Evolutionary conservation across 1,140 invertebrate genomes (phyloP).

Genomic region (Papilio polytes): DNA sequence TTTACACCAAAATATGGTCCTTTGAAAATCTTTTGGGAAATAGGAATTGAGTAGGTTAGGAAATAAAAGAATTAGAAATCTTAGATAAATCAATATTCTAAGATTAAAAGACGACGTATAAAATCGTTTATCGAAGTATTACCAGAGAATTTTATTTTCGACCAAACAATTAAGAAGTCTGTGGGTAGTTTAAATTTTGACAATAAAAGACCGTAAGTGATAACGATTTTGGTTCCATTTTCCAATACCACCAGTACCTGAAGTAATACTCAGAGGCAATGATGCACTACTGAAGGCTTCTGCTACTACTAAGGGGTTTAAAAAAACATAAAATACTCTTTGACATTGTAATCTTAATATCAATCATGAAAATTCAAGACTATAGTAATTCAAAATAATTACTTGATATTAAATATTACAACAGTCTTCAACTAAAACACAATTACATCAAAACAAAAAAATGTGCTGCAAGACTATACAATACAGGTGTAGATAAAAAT

Average conservation of each 20-base stretch:
- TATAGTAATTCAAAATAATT: background rate
- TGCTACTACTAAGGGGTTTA: slow-evolving; percentile 58
- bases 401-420: background rate
- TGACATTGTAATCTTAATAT: background rate
- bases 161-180: background rate
- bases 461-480: slow-evolving; percentile 53
- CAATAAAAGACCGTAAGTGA: background rate
- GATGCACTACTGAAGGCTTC: slow-evolving; percentile 67
- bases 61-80: background rate
- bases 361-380: background rate
- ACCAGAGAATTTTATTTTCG: background rate
- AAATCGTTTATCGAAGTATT: background rate
- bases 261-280: slow-evolving; percentile 97
- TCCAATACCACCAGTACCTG: slow-evolving; percentile 94
- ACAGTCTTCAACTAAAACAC: slow-evolving; percentile 31
- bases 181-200: background rate
- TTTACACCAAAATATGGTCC: background rate
- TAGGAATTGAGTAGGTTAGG: background rate
- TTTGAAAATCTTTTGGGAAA: background rate
- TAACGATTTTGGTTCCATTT: slow-evolving; percentile 45
- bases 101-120: background rate
- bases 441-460: slow-evolving; percentile 63
- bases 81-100: background rate
- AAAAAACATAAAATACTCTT: slow-evolving; percentile 44
- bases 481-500: slow-evolving; percentile 47